Percentiles rank a stretch among this genome's conserved stretches.
Conservation (phyloP, 1,140 invertebrate genomes). For the Papilio polytes region DNA sequence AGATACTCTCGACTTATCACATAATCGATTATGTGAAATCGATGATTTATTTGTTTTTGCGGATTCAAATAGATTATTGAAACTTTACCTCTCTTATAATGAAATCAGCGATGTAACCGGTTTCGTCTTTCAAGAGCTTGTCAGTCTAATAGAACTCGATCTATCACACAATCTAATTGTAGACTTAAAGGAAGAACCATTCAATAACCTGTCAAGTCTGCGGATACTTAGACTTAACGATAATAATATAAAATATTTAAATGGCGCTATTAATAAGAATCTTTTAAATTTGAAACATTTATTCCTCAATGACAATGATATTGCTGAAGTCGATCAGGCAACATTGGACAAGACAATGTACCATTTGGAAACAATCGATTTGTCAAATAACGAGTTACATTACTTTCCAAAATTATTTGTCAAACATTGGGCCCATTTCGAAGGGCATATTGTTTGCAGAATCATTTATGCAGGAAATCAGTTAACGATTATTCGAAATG, state of each 20-base stretch:
- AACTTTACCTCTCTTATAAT: constrained; percentile 62
- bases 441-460: constrained; percentile 60
- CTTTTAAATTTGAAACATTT: constrained; percentile 66
- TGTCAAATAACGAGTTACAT: constrained; percentile 67
- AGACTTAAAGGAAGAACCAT: constrained; percentile 65
- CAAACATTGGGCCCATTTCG: constrained; percentile 70
- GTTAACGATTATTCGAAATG: constrained; percentile 62
- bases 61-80: constrained; percentile 57
- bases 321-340: constrained; percentile 62
- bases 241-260: constrained; percentile 69
- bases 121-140: constrained; percentile 61
- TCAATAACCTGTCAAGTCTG: constrained; percentile 66
- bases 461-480: constrained; percentile 69
- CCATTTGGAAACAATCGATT: constrained; percentile 72
- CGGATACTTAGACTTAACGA: constrained; percentile 61
- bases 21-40: constrained; percentile 62
- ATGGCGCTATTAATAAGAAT: constrained; percentile 69
- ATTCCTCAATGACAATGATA: constrained; percentile 64
- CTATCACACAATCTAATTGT: constrained; percentile 67
- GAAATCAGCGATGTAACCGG: constrained; percentile 56
- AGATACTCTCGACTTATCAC: constrained; percentile 59
- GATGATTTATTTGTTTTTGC: constrained; percentile 66
- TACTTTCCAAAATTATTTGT: constrained; percentile 60
- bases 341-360: constrained; percentile 65
- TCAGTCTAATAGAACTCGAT: constrained; percentile 65